Base-by-base conservation (phyloP, 2,888 invertebrate species). In the Mycalesis mineus region DNA sequence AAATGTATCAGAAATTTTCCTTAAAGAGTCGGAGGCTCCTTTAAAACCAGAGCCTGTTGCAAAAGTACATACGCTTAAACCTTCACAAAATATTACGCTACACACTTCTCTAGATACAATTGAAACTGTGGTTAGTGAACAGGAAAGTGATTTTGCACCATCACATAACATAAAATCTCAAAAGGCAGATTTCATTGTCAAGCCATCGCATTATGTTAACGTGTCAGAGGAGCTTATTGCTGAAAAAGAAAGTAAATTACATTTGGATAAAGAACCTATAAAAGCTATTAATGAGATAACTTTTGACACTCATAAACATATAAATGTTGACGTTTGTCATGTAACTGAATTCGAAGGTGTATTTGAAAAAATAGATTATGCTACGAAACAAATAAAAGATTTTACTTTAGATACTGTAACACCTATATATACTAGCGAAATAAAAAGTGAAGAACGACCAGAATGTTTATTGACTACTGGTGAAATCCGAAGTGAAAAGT, bases 341-440 rank as follows among this genome's bases (percentile, higher is more conserved):
- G 41, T 67, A 36, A 68, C 74, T 40, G 84, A 84, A 72, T 55
- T 62, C 11, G 83, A 77, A 71, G 65, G 68, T 42, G 60, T 36
- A 11, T 61, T 81, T 9, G 58, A 67, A 8, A 57, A 65, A n/a
- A 31, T 55, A 48, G 62, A 61, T 28, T 57, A 50, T 31, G 50
- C 37, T 15, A 11, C 55, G 13, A 73, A 68, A 53, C 62, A 70
- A 58, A 68, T 75, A 67, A 63, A 67, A 15, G 68, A 72, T 36
- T 44, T 78, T 45, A 66, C 50, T 31, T 45, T 80, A 60, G 77
- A 82, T 62, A 57, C 74, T 13, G 61, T 70, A 0, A 76, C 71
- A 65, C 68, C 82, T 14, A 57, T 84, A 44, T 57, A 69, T 55
- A 70, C 92, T 0, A 91, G 80, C 33, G 91, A 92, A 81, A 75